These are phyloP conservation scores for Micromesistius poutassou DNA, from an alignment of 2,797 vertebrate genomes.

Conservation along the genomic window DNA sequence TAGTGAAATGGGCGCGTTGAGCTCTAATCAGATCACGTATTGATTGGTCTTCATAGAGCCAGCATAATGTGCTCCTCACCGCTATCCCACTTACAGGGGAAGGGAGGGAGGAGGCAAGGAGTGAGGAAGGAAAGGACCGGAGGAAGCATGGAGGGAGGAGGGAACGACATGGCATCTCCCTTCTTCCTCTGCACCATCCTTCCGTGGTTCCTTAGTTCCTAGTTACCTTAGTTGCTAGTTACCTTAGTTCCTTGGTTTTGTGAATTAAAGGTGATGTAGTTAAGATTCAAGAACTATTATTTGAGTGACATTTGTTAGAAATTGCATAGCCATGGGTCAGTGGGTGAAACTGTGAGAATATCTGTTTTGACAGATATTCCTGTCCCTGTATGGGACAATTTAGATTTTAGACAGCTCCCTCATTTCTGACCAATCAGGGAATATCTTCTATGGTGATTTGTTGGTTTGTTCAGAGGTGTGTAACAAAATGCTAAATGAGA, in stretches of 20 bases:
- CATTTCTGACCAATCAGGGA: neutral
- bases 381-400: neutral
- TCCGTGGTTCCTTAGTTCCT: neutral
- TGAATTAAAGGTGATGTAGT: neutral
- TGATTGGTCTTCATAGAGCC: constrained; percentile 49
- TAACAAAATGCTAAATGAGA: neutral
- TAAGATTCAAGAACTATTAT: neutral
- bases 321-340: too few relatives aligned
- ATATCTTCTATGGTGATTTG: neutral
- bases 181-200: neutral
- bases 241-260: neutral
- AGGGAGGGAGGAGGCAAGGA: constrained; percentile 21
- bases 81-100: constrained; percentile 34
- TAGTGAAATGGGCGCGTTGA: constrained; percentile 45
- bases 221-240: neutral
- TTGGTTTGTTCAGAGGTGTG: neutral
- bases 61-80: constrained; percentile 45
- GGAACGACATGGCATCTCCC: constrained; percentile 22
- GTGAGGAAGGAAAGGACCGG: neutral
- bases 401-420: neutral
- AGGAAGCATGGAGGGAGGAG: neutral
- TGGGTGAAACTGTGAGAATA: too few relatives aligned
- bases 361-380: too few relatives aligned
- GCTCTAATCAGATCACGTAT: constrained; percentile 63
- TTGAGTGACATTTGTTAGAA: neutral